These are phyloP conservation scores for Zaprionus obscuricornis DNA, from an alignment of 2,888 invertebrate genomes.

Conservation along the genomic window DNA sequence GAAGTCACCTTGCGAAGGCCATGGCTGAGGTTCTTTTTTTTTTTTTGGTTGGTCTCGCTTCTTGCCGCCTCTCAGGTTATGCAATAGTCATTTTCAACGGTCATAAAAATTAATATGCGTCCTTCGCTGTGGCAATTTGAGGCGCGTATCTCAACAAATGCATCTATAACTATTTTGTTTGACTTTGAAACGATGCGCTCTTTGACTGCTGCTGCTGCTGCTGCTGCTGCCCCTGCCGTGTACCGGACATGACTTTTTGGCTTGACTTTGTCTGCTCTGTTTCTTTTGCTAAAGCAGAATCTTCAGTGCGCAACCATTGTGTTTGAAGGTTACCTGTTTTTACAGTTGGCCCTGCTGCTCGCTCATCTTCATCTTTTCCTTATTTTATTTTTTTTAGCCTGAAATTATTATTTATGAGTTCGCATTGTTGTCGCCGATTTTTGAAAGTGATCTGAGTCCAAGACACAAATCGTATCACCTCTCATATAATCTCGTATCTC, in stretches of 20 bases:
- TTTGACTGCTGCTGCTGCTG: background rate
- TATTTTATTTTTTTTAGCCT: conserved; percentile 32
- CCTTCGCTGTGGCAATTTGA: conserved; percentile 73
- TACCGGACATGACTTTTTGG: conserved; percentile 68
- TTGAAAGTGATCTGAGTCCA: conserved; percentile 67
- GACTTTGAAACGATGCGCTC: conserved; percentile 42
- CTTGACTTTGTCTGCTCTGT: conserved; percentile 47
- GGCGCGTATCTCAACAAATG: conserved; percentile 57
- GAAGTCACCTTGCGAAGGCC: conserved; percentile 69
- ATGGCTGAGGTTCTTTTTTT: background rate
- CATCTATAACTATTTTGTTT: conserved; percentile 37
- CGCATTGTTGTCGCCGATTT: conserved; percentile 72
- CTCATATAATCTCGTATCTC: conserved; percentile 8
- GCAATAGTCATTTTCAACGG: conserved; percentile 78
- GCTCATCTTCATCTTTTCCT: conserved; percentile 25
- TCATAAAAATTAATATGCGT: conserved; percentile 81
- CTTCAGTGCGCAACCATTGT: conserved; percentile 34
- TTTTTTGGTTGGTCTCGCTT: background rate
- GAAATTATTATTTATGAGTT: conserved; percentile 79
- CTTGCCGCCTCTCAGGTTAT: conserved; percentile 50
- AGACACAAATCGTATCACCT: conserved; percentile 47
- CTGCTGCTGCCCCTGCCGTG: conserved; percentile 15
- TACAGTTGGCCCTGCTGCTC: conserved; percentile 56
- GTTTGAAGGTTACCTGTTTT: conserved; percentile 74
- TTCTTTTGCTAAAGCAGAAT: conserved; percentile 30